These are phyloP conservation scores for Siniperca undulata DNA, from an alignment of 2,797 vertebrate species.

Conservation along the genomic window DNA sequence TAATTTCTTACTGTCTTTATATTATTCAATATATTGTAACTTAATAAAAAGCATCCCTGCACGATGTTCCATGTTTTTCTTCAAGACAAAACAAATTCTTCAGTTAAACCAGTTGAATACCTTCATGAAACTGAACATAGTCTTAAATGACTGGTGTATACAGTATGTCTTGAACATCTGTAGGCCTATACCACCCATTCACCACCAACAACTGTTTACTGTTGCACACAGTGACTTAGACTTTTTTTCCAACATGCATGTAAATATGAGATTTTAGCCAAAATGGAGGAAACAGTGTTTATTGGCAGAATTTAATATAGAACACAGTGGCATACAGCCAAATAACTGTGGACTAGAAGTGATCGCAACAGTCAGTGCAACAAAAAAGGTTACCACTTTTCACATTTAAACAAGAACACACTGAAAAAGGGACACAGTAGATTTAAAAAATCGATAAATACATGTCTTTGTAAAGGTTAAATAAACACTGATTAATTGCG, in stretches of 20 bases:
- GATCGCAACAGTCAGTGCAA: conserved; percentile 72
- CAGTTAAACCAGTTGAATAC: not conserved
- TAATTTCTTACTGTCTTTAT: not conserved
- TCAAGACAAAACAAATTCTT: not conserved
- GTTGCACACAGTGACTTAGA: not conserved
- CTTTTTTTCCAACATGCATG: not conserved
- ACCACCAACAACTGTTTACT: not conserved
- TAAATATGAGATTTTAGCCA: not conserved
- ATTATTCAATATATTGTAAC: not conserved
- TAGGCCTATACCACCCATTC: not conserved
- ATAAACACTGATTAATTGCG: conserved; percentile 75
- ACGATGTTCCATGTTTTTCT: not conserved
- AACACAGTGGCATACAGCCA: conserved; percentile 57
- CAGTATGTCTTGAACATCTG: not conserved
- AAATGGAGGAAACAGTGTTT: conserved; percentile 58
- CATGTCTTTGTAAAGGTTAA: conserved; percentile 69
- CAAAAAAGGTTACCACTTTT: conserved; percentile 58
- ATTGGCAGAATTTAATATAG: conserved; percentile 76
- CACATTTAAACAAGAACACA: conserved; percentile 70
- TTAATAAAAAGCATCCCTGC: not conserved
- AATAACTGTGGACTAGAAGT: conserved; percentile 58
- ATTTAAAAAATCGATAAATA: conserved; percentile 78
- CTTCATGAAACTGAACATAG: not conserved
- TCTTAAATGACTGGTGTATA: not conserved
- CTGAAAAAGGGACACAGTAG: conserved; percentile 65